A percentile compares a stretch with the other conserved stretches of the same genome.
These are phyloP conservation scores for Sipha flava DNA, from an alignment of 1,140 invertebrate genomes.

Conservation along the genomic window DNA sequence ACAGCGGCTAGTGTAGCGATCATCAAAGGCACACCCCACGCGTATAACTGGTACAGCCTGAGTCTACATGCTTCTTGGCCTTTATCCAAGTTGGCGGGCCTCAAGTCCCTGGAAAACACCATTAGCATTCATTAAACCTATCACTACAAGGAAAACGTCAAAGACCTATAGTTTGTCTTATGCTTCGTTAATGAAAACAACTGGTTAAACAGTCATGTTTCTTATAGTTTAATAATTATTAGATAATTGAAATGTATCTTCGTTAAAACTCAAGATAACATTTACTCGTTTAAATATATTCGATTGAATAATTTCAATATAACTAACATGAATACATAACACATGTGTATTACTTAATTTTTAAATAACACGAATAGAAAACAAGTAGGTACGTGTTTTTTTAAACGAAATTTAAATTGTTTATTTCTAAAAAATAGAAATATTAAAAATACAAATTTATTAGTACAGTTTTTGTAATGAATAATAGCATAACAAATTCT, in stretches of 20 bases:
- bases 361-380: no score
- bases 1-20: conserved; percentile 61
- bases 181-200: conserved; percentile 38
- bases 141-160: conserved; percentile 94
- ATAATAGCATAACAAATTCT: no score
- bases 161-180: conserved; percentile 86
- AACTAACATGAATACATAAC: no score
- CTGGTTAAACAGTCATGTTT: neutral
- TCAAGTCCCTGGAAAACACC: conserved; percentile 57
- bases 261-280: no score
- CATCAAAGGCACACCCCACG: conserved; percentile 67
- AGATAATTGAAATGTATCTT: neutral
- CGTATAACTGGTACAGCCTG: conserved; percentile 66
- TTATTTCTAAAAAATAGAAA: no score
- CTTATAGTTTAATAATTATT: neutral
- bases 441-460: no score
- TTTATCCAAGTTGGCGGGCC: conserved; percentile 70
- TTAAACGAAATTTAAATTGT: no score
- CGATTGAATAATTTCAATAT: no score
- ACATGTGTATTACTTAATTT: no score
- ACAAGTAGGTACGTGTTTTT: no score
- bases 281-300: no score
- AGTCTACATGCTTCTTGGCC: conserved; percentile 67
- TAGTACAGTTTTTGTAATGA: no score
- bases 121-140: conserved; percentile 86